Conservation (phyloP, 2,113 vertebrate species). For the Nothobranchius kuhntae region DNA sequence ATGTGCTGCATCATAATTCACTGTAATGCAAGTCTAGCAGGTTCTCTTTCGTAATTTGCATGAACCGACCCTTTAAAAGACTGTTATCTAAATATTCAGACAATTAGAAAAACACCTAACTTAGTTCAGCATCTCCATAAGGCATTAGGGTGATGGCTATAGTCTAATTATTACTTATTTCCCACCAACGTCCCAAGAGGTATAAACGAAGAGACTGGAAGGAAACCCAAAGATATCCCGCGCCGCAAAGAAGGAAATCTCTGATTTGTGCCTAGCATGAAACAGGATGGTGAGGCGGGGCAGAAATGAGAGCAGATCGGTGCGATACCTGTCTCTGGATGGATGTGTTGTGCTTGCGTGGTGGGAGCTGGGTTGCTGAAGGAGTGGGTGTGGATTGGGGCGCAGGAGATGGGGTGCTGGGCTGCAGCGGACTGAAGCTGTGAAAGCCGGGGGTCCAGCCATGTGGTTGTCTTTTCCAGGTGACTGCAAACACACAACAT, state of each 20-base stretch:
- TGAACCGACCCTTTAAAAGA: constrained; percentile 13
- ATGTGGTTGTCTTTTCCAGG: constrained; percentile 75
- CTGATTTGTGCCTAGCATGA: constrained; percentile 16
- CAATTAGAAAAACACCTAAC: not conserved
- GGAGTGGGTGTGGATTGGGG: constrained; percentile 66
- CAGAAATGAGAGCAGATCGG: not conserved
- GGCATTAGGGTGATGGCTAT: not conserved
- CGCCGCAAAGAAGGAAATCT: constrained; percentile 20
- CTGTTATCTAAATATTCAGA: not conserved
- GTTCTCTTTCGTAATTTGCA: not conserved
- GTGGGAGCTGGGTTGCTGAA: constrained; percentile 70
- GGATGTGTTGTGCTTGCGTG: constrained; percentile 64
- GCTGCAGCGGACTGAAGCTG: constrained; percentile 68
- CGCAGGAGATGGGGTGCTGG: constrained; percentile 56
- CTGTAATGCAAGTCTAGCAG: not conserved
- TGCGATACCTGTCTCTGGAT: constrained; percentile 68
- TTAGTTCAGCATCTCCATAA: not conserved
- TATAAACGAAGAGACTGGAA: constrained; percentile 9
- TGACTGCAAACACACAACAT: constrained; percentile 68
- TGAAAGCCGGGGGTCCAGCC: constrained; percentile 74
- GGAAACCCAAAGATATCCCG: constrained; percentile 25
- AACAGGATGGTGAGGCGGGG: not conserved
- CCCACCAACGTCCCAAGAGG: constrained; percentile 28
- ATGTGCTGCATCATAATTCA: not conserved
- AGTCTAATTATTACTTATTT: not conserved